Conservation (phyloP, 2,797 vertebrate genomes). For the Bradypodion pumilum region DNA sequence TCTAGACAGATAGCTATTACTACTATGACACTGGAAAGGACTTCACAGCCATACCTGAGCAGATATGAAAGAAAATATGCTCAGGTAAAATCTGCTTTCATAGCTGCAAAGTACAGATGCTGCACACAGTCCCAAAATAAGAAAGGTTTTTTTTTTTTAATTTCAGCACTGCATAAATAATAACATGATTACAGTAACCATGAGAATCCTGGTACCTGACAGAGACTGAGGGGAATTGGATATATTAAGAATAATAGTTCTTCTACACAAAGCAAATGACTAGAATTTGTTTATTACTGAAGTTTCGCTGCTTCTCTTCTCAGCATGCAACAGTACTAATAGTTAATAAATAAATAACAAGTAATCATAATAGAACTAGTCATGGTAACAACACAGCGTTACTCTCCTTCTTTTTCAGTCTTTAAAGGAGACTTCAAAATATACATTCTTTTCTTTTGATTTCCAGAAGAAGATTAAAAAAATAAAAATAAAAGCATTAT, state of each 20-base stretch:
- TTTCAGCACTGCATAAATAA: background rate
- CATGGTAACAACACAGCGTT: background rate
- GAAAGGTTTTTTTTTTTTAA: background rate
- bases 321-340: slow-evolving; percentile 36
- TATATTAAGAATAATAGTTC: background rate
- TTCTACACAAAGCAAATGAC: background rate
- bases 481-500: background rate
- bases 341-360: slow-evolving; percentile 17
- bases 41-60: background rate
- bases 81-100: background rate
- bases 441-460: background rate
- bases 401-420: background rate
- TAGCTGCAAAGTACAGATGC: background rate
- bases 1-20: background rate
- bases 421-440: slow-evolving; percentile 28
- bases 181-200: background rate
- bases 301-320: slow-evolving; percentile 41
- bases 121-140: background rate
- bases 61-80: background rate
- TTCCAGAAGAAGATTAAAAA: background rate
- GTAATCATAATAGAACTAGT: background rate
- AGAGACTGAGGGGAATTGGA: slow-evolving; percentile 1
- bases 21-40: background rate
- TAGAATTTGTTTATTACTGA: slow-evolving; percentile 34
- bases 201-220: background rate